Evolutionary conservation across 2,113 vertebrate species (phyloP), one percentile per base, ranked within the genome.

Genomic region (Tyto alba): DNA sequence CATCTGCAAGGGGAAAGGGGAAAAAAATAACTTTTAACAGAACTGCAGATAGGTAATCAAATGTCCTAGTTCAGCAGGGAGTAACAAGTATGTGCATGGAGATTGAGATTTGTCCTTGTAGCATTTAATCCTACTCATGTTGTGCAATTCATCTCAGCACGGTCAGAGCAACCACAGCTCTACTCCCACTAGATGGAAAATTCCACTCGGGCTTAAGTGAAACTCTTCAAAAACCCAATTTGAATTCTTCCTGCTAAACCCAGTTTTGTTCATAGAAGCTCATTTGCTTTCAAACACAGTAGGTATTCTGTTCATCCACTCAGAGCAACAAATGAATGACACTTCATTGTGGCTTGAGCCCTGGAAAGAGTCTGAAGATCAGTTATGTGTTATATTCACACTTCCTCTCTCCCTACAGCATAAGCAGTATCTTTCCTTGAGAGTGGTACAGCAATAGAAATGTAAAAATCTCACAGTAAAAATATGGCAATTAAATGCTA

Each of bases 141-240:
- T 91, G 90, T 92, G 90, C 80, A 96, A 94, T 81, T 96, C 85
- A 97, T 80, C 96, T 95, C 88, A 43, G 80, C 89, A 90, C 3
- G 17, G 90, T 96, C 96, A 96, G 56, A 94, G 82, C 91, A 97
- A 97, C 83, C 92, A 94, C 84, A 88, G 55, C 82, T 59, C 67
- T 77, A 95, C 94, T 96, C 92, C 94, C 91, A 97, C 91, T 66
- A 94, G 48, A 95, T 78, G 95, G 96, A 98, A 98, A 97, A 98
- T 98, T 97, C 98, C 97, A 97, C 88, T 94, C 85, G 1, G 80
- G 79, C 79, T 96, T 62, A 93, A 97, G 38, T n/a, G 68, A 92
- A 95, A 95, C 69, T 87, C 78, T 88, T 92, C 73, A 84, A 83
- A 78, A 93, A 76, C 74, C 87, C 84, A 88, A 87, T 89, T 80